phyloP scores from a whole-genome alignment of 2,797 vertebrate genomes.

The Falco naumanni region DNA sequence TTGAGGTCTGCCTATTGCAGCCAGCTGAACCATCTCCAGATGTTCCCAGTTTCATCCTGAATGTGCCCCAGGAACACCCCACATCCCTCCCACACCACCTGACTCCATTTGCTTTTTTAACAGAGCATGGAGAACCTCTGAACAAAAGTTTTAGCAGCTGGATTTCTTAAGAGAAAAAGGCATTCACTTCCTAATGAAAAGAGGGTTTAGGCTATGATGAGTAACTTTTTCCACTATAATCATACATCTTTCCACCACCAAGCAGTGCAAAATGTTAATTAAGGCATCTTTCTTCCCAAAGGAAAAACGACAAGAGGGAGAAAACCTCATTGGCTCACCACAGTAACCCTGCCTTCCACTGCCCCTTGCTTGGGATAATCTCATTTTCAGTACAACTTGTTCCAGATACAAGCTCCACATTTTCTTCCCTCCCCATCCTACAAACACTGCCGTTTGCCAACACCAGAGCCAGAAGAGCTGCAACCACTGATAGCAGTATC shows the following conservation, averaged over 20 bases:
- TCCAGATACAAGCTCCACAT: background rate
- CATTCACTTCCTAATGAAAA: conserved; percentile 39
- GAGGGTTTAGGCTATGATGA: background rate
- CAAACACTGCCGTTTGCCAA: background rate
- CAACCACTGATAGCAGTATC: accelerated
- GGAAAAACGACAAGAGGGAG: background rate
- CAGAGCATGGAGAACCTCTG: background rate
- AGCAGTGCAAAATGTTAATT: background rate
- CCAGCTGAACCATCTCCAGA: background rate
- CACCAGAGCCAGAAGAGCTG: background rate
- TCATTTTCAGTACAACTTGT: background rate
- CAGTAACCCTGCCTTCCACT: background rate
- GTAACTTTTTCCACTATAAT: conserved; percentile 56
- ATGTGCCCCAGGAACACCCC: background rate
- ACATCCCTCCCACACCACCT: accelerated
- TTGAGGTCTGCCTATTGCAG: background rate
- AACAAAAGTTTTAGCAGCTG: conserved; percentile 32
- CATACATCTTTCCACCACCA: background rate
- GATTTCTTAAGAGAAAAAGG: conserved; percentile 21
- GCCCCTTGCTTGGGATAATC: background rate
- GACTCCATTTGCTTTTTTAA: background rate
- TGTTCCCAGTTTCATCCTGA: background rate
- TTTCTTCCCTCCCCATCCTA: background rate
- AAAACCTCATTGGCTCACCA: background rate
- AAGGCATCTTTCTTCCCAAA: background rate